phyloP scores from a whole-genome alignment of 2,113 vertebrate genomes.

The Phainopepla nitens region DNA sequence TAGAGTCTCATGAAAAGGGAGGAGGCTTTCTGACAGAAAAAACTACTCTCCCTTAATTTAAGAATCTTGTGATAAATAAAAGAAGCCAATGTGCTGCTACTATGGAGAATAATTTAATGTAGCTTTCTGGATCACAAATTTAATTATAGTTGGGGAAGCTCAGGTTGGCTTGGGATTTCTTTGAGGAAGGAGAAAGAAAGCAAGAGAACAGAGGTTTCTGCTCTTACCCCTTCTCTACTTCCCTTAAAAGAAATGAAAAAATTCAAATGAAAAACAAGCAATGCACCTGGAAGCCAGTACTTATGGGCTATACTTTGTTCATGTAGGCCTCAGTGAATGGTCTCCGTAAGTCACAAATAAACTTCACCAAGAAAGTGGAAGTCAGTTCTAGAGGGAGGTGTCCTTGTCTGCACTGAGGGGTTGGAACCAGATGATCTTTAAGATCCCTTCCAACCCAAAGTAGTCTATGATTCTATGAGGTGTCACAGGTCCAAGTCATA shows the following conservation, averaged over 20 bases:
- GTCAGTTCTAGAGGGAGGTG: not conserved
- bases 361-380: not conserved
- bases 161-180: not conserved
- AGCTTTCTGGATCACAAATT: not conserved
- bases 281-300: not conserved
- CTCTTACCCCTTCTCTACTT: not conserved
- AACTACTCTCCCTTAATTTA: constrained; percentile 44
- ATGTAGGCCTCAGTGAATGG: not conserved
- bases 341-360: not conserved
- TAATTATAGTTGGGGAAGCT: not conserved
- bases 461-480: not conserved
- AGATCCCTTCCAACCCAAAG: not conserved
- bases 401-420: not conserved
- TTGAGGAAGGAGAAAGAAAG: not conserved
- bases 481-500: not conserved
- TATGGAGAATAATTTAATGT: not conserved
- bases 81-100: not conserved
- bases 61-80: constrained; percentile 4
- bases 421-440: not conserved
- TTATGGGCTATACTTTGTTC: not conserved
- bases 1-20: constrained; percentile 42
- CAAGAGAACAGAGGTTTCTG: not conserved
- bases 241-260: not conserved
- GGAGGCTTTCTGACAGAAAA: not conserved
- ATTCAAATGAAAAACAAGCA: too few relatives aligned